A percentile compares a stretch with the other conserved stretches of the same genome.
phyloP scores from a whole-genome alignment of 2,113 vertebrate genomes.

The Synodontis membranacea region DNA sequence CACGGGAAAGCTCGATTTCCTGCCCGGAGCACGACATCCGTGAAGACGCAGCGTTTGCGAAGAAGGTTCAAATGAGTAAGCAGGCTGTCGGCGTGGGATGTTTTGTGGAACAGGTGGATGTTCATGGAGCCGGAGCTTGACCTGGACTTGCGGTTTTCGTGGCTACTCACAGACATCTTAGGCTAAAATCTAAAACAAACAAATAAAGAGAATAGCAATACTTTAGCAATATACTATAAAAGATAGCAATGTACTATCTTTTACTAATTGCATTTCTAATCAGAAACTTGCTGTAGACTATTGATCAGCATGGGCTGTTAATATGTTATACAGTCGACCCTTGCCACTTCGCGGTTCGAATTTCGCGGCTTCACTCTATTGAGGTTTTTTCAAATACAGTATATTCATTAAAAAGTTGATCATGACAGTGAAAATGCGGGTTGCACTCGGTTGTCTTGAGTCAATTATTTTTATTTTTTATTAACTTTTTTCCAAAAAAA shows the following conservation, averaged over 20 bases:
- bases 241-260: neutral
- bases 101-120: conserved; percentile 79
- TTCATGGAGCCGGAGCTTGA: conserved; percentile 80
- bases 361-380: no score
- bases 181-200: conserved; percentile 37
- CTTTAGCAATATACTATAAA: no score
- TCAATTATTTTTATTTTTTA: no score
- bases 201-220: neutral
- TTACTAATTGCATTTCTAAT: neutral
- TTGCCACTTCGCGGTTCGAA: no score
- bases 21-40: conserved; percentile 76
- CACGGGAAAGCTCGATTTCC: conserved; percentile 77
- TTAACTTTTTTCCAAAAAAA: no score
- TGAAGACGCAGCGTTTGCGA: conserved; percentile 78
- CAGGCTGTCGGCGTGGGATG: conserved; percentile 73
- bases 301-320: neutral
- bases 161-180: conserved; percentile 81
- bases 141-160: conserved; percentile 84
- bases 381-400: no score
- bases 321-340: no score
- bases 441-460: no score
- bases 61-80: conserved; percentile 81
- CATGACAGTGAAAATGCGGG: no score
- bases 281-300: neutral
- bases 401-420: no score